Evolutionary conservation across 2,888 invertebrate species (phyloP).

Genomic region (Drosophila pseudotalamancana): DNA sequence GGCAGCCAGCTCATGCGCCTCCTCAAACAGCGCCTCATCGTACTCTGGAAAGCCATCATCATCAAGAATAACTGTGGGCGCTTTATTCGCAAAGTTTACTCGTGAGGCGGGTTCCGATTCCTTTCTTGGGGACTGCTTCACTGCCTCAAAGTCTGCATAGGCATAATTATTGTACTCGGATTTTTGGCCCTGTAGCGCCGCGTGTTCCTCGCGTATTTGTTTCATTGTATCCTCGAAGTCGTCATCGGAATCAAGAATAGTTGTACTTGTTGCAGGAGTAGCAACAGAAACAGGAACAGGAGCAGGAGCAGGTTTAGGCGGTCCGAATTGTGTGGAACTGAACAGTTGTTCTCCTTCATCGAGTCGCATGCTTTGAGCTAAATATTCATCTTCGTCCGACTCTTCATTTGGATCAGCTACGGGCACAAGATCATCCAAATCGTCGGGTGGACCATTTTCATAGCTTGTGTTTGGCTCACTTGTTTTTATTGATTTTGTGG

Average conservation of each 20-base stretch:
- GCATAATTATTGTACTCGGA: constrained; percentile 75
- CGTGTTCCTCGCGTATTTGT: constrained; percentile 80
- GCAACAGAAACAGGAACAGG: no score
- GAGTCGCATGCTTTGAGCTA: constrained; percentile 63
- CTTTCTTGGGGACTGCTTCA: constrained; percentile 26
- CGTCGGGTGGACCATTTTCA: constrained; percentile 50
- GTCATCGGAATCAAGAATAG: constrained; percentile 50
- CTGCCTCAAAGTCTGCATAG: constrained; percentile 78
- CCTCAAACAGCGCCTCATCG: constrained; percentile 78
- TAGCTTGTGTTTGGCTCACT: constrained; percentile 11
- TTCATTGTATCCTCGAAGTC: constrained; percentile 80
- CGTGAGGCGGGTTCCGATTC: constrained; percentile 32
- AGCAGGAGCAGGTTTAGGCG: neutral
- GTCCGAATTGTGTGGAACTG: constrained; percentile 24
- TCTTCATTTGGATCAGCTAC: constrained; percentile 11
- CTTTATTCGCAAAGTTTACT: constrained; percentile 30
- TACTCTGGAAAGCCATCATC: constrained; percentile 85
- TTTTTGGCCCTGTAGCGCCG: constrained; percentile 73
- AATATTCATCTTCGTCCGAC: constrained; percentile 56
- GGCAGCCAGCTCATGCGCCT: constrained; percentile 75
- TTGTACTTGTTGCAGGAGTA: no score
- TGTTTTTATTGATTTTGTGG: neutral
- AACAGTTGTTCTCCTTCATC: constrained; percentile 54
- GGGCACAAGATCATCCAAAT: constrained; percentile 46
- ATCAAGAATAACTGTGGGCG: constrained; percentile 78